Percentiles rank a stretch among this genome's conserved stretches.
Evolutionary conservation across 2,113 vertebrate species (phyloP).

Genomic region (Alces alces): DNA sequence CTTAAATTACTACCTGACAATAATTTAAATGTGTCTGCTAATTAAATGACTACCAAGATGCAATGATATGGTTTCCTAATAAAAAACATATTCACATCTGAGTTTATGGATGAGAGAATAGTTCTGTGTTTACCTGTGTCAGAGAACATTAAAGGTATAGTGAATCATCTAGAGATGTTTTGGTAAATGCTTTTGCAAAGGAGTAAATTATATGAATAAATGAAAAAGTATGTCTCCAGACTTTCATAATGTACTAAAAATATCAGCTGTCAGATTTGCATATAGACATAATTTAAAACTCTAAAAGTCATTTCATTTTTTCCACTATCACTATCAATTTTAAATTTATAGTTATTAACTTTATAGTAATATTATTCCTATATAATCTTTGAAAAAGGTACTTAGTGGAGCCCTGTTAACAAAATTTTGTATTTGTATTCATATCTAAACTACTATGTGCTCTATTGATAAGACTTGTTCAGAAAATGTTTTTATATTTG

Average conservation of each 20-base stretch:
- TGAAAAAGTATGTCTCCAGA: neutral
- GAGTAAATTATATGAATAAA: neutral
- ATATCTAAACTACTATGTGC: neutral
- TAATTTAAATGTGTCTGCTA: neutral
- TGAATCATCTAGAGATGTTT: neutral
- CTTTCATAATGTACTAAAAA: neutral
- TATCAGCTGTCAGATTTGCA: neutral
- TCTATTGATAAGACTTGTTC: neutral
- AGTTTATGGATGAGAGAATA: neutral
- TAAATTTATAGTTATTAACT: neutral
- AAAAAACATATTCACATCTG: neutral
- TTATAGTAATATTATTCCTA: neutral
- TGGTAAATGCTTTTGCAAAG: neutral
- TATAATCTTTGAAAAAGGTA: neutral
- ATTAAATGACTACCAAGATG: neutral
- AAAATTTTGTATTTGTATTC: neutral
- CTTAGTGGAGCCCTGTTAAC: neutral
- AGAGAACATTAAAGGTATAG: neutral
- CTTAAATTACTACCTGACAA: neutral
- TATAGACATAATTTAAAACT: neutral
- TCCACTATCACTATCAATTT: neutral
- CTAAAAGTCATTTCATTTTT: neutral
- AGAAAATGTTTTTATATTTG: constrained; percentile 13
- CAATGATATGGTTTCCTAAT: neutral
- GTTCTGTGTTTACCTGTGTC: neutral